Base-by-base conservation (phyloP, 2,888 invertebrate species). In the Brachylomia viminalis region DNA sequence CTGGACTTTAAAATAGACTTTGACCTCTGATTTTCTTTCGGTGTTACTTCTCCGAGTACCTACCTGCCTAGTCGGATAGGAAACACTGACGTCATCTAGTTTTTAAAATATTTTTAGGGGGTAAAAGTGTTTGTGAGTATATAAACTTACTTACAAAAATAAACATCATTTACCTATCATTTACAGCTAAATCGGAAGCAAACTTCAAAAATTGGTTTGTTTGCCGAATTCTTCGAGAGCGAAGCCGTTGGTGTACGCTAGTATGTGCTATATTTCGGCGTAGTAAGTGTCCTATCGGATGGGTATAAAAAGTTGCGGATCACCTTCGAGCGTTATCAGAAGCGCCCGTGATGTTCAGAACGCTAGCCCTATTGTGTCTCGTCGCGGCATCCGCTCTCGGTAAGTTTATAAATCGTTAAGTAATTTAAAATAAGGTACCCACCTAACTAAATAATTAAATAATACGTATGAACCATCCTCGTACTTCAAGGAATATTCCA, bases 341-440 rank as follows among this genome's bases (percentile, higher is more conserved):
- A 7, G 38, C 42, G 30, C 4, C 27, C 52, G 33, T 11, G 59
- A 85, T 85, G 84, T 68, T 75, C 47, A 73, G 72, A 70, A 72
- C 59, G 33, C 23, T 83, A 47, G 61, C 42, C 47, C 23, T 85
- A 7, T 33, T 85, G 65, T 80, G 86, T 30, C 27, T 80, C 38
- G 38, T 77, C 13, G 80, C 68, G 49, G 74, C 73, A 6, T 61
- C 80, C 20, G 80, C 80, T 54, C 49, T 65, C 23, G 86, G 84
- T 85, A 47, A 83, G 83, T 79, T 38, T 27, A 38, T 30, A 47
- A 23, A 49, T 23, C 20, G 64, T 47, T 49, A 17, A 54, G 11
- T 42, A 42, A 42, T 42, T 42, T 42, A 8, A 42, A 42, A 38
- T 38, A 38, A 0, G 5, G 2, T 4, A 38, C 38, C 38, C 38